Evolutionary conservation across 92 coral and sea anemone species (phyloP).

Genomic region (Metridium senile): DNA sequence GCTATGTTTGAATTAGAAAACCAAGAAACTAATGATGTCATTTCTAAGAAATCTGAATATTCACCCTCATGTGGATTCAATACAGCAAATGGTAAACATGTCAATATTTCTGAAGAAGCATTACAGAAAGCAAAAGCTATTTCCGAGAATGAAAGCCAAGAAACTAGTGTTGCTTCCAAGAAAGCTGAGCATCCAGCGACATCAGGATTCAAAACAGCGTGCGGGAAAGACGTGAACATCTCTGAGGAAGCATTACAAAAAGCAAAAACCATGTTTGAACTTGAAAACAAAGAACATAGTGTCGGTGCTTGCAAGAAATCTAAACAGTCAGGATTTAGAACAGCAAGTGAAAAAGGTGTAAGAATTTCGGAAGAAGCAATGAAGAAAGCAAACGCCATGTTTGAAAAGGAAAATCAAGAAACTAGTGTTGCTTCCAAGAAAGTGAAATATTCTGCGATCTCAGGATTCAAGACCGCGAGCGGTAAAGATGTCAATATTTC

Average conservation of each 20-base stretch:
- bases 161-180: not conserved
- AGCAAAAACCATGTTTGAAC: slow-evolving; percentile 21
- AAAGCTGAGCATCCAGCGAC: not conserved
- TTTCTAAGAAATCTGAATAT: slow-evolving; percentile 10
- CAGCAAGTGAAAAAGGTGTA: slow-evolving; percentile 32
- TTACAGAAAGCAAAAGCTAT: slow-evolving; percentile 36
- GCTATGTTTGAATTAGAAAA: slow-evolving; percentile 19
- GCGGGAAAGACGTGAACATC: slow-evolving; percentile 44
- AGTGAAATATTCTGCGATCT: not conserved
- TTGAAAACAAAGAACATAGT: not conserved
- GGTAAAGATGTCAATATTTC: slow-evolving; percentile 49
- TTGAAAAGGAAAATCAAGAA: slow-evolving; percentile 14
- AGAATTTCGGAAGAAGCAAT: slow-evolving; percentile 42
- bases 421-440: not conserved
- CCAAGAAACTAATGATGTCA: not conserved
- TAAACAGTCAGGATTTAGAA: not conserved
- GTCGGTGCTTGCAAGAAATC: not conserved
- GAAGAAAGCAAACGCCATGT: slow-evolving; percentile 35
- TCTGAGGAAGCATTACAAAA: slow-evolving; percentile 54
- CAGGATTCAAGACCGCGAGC: slow-evolving; percentile 50
- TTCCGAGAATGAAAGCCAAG: not conserved
- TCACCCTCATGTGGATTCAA: slow-evolving; percentile 27
- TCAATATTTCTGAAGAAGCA: slow-evolving; percentile 25
- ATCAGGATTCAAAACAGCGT: slow-evolving; percentile 45
- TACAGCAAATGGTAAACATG: slow-evolving; percentile 51